Evolutionary conservation across 2,888 invertebrate genomes (phyloP), one percentile per base, ranked within the genome.

Genomic region (Brachynemurus nebulosus): DNA sequence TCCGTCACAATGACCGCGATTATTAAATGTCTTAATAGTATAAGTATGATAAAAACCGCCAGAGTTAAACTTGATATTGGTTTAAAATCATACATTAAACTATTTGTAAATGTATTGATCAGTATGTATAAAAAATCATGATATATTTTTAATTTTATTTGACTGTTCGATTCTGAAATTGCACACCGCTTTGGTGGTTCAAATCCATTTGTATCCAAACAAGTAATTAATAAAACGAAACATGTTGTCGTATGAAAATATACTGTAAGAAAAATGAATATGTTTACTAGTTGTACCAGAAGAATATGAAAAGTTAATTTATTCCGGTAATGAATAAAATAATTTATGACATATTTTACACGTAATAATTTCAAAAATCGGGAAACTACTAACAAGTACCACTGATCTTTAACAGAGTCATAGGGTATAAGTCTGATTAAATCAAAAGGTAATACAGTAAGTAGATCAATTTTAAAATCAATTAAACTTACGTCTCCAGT

Each of bases 1-100:
- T 46, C 46, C 2, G 46, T 45, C 7, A 48, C 44, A n/a, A 47
- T 42, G 8, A 46, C n/a, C 1, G 42, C 43, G 3, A 45, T 38
- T 4, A 49, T 40, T 34, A 49, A 49, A 4, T 37, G 37, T 37
- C 20, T 4, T 2, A 37, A 7, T n/a, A 37, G 12, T n/a, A 37
- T 20, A 11, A 37, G n/a, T 3, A 18, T 9, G 9, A 33, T 9
- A 8, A 33, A 33, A 4, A 33, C 9, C 33, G 33, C 9, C 5
- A 33, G 16, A 33, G 16, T 8, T 16, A 8, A 6, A 33, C 16
- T 33, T 33, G 12, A n/a, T 33, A 16, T n/a, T 14, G 33, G 16
- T 4, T 14, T 9, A 6, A 14, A 4, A 4, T 16, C 12, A 33
- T 14, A 33, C n/a, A 6, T 14, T 6, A 33, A 14, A 14, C 33